Percentiles rank a stretch among this genome's conserved stretches.
phyloP scores from a whole-genome alignment of 2,888 invertebrate species.

The Epinotia ramella region DNA sequence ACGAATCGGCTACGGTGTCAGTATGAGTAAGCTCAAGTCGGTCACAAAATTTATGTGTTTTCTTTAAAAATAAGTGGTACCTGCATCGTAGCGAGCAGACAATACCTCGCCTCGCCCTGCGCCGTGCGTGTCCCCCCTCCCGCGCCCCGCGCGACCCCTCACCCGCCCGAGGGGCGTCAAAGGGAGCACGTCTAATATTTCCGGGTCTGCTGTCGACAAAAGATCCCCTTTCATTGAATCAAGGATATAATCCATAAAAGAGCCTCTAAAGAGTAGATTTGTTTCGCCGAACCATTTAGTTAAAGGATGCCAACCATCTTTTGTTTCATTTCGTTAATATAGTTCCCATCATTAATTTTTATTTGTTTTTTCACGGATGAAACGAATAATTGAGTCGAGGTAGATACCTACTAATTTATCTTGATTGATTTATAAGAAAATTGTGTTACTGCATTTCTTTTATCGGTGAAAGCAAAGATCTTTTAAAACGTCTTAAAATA shows the following conservation, averaged over 20 bases:
- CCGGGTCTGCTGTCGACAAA: constrained; percentile 71
- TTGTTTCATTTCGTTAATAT: constrained; percentile 50
- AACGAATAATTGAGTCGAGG: constrained; percentile 46
- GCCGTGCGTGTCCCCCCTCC: constrained; percentile 45
- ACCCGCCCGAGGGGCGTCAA: constrained; percentile 52
- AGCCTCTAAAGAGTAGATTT: constrained; percentile 70
- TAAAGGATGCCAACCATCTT: constrained; percentile 46
- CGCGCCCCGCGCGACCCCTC: constrained; percentile 45
- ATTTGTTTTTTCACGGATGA: constrained; percentile 47
- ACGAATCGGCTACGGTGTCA: constrained; percentile 29
- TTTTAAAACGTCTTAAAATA: constrained; percentile 40
- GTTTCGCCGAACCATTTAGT: constrained; percentile 63
- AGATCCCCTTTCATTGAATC: constrained; percentile 74
- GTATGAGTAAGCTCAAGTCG: constrained; percentile 18
- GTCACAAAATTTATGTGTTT: constrained; percentile 39
- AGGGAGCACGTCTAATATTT: constrained; percentile 64
- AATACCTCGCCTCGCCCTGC: constrained; percentile 33
- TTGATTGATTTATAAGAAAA: constrained; percentile 39
- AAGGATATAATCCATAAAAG: constrained; percentile 73
- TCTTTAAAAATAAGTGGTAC: constrained; percentile 42
- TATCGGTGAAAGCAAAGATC: constrained; percentile 32
- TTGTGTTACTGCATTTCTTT: constrained; percentile 30
- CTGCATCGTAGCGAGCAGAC: constrained; percentile 40
- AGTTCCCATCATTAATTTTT: constrained; percentile 46
- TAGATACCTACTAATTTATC: constrained; percentile 32